These are phyloP conservation scores for Protosalanx chinensis DNA, from an alignment of 2,797 vertebrate species.

Conservation along the genomic window DNA sequence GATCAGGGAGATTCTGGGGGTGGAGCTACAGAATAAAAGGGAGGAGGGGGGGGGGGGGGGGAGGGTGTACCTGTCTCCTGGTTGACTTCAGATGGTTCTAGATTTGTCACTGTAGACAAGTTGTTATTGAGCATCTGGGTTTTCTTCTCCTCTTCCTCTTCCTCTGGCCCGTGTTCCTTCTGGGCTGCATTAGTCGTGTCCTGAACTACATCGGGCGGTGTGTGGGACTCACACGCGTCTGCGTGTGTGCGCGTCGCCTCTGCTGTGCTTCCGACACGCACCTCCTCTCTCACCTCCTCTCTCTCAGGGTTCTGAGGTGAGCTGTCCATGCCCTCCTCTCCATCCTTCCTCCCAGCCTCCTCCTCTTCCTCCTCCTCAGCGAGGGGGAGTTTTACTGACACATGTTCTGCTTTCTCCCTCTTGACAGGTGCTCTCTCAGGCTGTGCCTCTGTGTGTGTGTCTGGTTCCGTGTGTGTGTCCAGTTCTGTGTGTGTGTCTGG, in stretches of 20 bases:
- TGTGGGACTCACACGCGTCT: not conserved
- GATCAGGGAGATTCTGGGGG: constrained; percentile 7
- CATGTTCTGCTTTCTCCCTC: no score
- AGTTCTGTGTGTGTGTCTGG: no score
- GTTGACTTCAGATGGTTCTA: constrained; percentile 22
- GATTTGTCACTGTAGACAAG: not conserved
- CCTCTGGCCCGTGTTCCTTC: constrained; percentile 10
- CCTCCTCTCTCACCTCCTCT: not conserved
- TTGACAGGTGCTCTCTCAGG: no score
- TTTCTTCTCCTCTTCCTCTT: constrained; percentile 17
- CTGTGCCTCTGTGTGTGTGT: not conserved
- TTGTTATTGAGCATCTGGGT: constrained; percentile 9
- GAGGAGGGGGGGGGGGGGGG: constrained; percentile 5
- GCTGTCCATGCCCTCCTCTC: constrained; percentile 22
- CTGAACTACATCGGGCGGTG: not conserved
- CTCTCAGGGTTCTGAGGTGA: not conserved
- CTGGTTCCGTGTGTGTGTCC: not conserved
- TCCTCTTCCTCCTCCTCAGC: constrained; percentile 8
- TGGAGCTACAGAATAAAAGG: constrained; percentile 10
- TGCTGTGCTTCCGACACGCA: not conserved
- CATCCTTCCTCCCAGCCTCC: constrained; percentile 26
- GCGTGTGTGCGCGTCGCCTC: not conserved
- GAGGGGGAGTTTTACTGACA: not conserved
- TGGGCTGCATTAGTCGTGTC: not conserved
- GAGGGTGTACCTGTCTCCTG: constrained; percentile 56